Percentiles rank a stretch among this genome's conserved stretches.
Conservation (phyloP, 2,797 vertebrate species). For the Pristis pectinata region DNA sequence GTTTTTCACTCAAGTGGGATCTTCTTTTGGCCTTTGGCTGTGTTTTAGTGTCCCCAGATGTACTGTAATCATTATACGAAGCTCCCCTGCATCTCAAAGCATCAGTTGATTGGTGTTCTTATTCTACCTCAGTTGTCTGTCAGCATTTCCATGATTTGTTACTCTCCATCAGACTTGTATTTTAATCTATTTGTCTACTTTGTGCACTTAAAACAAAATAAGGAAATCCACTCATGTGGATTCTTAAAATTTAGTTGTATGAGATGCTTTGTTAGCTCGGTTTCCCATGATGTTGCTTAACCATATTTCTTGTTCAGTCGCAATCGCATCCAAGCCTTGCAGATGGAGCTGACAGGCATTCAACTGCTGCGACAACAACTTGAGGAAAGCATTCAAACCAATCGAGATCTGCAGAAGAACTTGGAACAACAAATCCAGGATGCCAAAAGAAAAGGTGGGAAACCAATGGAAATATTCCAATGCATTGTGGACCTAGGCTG, state of each 20-base stretch:
- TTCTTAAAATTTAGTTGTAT: neutral
- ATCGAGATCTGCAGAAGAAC: conserved; percentile 69
- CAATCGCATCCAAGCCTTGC: conserved; percentile 61
- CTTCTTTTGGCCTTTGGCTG: neutral
- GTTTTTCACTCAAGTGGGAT: neutral
- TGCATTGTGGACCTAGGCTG: neutral
- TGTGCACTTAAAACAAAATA: neutral
- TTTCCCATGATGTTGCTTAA: neutral
- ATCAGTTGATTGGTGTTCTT: neutral
- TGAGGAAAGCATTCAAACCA: conserved; percentile 70
- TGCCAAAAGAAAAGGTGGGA: conserved; percentile 69
- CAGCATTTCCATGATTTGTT: neutral
- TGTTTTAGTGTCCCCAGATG: neutral
- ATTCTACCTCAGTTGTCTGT: neutral
- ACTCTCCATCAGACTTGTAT: neutral
- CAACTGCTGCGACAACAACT: conserved; percentile 75
- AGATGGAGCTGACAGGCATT: conserved; percentile 72
- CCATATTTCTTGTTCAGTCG: conserved; percentile 29
- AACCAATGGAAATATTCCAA: conserved; percentile 33
- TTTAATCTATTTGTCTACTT: neutral
- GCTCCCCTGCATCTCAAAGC: neutral
- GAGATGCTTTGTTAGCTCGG: neutral
- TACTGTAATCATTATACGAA: neutral
- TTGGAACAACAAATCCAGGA: conserved; percentile 74
- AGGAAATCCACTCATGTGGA: neutral